A percentile compares a stretch with the other conserved stretches of the same genome.
Evolutionary conservation across 2,888 invertebrate species (phyloP).

Genomic region (Myopa tessellatipennis): DNA sequence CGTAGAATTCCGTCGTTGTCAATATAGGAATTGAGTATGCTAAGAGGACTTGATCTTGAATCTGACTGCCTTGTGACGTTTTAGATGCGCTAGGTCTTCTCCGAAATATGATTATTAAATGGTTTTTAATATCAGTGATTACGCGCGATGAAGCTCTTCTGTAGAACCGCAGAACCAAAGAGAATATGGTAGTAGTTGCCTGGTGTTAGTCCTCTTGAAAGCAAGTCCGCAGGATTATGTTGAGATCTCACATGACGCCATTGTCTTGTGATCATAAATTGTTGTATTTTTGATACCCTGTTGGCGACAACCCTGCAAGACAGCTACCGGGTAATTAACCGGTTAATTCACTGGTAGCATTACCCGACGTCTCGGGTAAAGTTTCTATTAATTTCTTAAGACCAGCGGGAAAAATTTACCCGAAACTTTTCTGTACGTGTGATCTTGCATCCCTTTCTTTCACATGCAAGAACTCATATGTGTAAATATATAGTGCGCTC

Average conservation of each 20-base stretch:
- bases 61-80: not conserved
- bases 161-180: not conserved
- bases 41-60: not conserved
- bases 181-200: too few species aligned
- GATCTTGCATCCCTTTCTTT: too few species aligned
- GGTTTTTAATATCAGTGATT: not conserved
- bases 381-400: too few species aligned
- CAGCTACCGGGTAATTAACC: too few species aligned
- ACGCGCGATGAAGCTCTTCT: not conserved
- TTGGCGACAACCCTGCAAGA: not conserved
- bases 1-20: not conserved
- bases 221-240: too few species aligned
- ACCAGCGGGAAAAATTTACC: too few species aligned
- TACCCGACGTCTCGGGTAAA: too few species aligned
- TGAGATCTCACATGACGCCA: not conserved
- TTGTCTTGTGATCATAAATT: not conserved
- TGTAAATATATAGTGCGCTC: too few species aligned
- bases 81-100: not conserved
- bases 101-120: not conserved
- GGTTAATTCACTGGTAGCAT: too few species aligned
- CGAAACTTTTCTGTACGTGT: too few species aligned
- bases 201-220: too few species aligned
- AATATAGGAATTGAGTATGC: not conserved
- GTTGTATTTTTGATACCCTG: conserved; percentile 4
- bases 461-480: too few species aligned